Percentiles rank a stretch among this genome's conserved stretches.
Conservation (phyloP, 2,113 vertebrate species). For the Tetrao urogallus region DNA sequence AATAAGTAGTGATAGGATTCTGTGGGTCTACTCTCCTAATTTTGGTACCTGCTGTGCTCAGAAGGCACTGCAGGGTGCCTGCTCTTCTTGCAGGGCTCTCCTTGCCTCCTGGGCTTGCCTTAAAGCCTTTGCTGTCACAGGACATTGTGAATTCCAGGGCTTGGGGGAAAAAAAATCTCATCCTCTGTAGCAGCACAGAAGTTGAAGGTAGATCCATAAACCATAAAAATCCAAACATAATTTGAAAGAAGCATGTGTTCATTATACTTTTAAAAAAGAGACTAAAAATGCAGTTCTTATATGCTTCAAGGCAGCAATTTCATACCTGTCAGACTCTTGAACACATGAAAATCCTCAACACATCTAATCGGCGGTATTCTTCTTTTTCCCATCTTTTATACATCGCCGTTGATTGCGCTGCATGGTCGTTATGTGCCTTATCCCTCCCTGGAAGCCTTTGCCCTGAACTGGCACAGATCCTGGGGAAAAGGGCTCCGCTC, state of each 20-base stretch:
- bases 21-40: background rate
- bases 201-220: background rate
- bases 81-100: background rate
- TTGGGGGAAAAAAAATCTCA: accelerated
- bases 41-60: background rate
- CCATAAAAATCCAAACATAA: background rate
- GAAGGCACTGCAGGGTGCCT: background rate
- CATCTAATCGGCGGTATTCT: background rate
- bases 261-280: background rate
- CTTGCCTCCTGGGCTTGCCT: background rate
- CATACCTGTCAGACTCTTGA: background rate
- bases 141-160: background rate
- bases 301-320: background rate
- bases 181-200: background rate
- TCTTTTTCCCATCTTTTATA: background rate
- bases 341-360: background rate
- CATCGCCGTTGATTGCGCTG: background rate
- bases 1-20: background rate
- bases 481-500: background rate
- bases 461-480: background rate
- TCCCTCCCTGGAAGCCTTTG: background rate
- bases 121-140: background rate
- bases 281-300: background rate
- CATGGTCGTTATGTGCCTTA: accelerated
- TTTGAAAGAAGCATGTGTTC: background rate